These are phyloP conservation scores for Corapipo altera DNA, from an alignment of 2,113 vertebrate species.

Conservation along the genomic window DNA sequence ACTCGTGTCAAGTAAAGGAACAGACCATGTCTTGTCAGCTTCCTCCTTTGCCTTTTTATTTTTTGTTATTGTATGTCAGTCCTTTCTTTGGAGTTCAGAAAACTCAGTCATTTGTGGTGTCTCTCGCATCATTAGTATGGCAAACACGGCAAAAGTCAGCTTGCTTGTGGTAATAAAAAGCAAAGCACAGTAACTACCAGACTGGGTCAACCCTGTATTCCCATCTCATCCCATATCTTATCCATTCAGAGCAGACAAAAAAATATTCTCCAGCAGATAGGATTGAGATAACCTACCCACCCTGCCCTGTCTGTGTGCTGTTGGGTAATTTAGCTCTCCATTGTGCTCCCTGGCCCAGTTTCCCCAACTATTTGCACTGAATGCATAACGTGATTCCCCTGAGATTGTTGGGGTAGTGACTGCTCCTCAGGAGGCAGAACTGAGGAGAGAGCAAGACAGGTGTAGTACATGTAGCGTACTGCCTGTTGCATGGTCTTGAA, in stretches of 20 bases:
- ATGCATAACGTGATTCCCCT: background rate
- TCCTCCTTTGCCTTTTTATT: background rate
- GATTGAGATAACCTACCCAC: background rate
- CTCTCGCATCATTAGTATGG: background rate
- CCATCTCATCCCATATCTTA: background rate
- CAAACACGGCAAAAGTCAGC: background rate
- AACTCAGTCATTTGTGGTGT: constrained; percentile 2
- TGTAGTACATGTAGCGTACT: background rate
- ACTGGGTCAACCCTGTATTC: background rate
- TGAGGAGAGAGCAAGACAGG: background rate
- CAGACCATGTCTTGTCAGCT: constrained; percentile 14
- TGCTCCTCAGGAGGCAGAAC: background rate
- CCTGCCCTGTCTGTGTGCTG: background rate
- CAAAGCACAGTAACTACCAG: background rate
- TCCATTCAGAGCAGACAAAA: background rate
- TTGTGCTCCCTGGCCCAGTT: background rate
- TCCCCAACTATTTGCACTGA: background rate
- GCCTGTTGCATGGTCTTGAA: background rate
- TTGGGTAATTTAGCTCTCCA: background rate
- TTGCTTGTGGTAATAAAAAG: background rate
- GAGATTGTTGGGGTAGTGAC: background rate
- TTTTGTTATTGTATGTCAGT: background rate
- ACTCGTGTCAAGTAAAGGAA: constrained; percentile 25
- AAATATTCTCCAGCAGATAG: background rate
- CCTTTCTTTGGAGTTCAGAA: background rate